Evolutionary conservation across 2,888 invertebrate species (phyloP).

Genomic region (Plebejus melissa): DNA sequence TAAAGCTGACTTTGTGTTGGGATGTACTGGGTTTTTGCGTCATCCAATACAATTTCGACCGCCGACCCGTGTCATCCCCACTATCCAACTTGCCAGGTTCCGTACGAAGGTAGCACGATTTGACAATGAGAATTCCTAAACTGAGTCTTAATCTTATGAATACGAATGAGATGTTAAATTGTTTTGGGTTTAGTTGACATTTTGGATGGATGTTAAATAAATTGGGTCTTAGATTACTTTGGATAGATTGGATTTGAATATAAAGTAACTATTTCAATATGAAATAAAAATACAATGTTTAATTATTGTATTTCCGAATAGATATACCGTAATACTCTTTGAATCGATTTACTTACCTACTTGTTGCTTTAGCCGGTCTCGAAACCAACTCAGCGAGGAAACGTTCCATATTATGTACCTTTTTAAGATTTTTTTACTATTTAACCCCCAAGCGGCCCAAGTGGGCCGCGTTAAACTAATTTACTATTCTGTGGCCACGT

Average conservation of each 20-base stretch:
- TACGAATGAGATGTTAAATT: slow-evolving; percentile 21
- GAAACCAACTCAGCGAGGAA: too few species aligned
- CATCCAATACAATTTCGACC: slow-evolving; percentile 70
- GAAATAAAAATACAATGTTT: not conserved
- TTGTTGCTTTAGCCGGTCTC: too few species aligned
- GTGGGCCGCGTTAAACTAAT: too few species aligned
- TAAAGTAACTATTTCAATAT: not conserved
- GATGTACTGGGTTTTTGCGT: slow-evolving; percentile 40
- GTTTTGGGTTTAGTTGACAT: not conserved
- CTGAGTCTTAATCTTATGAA: slow-evolving; percentile 16
- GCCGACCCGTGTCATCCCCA: slow-evolving; percentile 40
- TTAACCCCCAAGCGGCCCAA: too few species aligned
- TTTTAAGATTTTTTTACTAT: too few species aligned
- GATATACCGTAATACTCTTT: too few species aligned
- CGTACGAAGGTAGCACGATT: slow-evolving; percentile 14
- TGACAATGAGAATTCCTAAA: slow-evolving; percentile 7
- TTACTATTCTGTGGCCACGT: too few species aligned
- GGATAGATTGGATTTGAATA: not conserved
- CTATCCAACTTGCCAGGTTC: slow-evolving; percentile 30
- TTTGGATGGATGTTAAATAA: not conserved
- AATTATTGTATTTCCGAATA: too few species aligned
- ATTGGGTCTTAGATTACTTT: slow-evolving; percentile 1
- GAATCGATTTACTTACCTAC: too few species aligned
- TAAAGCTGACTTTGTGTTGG: slow-evolving; percentile 34
- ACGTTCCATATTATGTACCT: too few species aligned